Evolutionary conservation across 2,113 vertebrate species (phyloP), one percentile per base, ranked within the genome.

Genomic region (Addax nasomaculatus): DNA sequence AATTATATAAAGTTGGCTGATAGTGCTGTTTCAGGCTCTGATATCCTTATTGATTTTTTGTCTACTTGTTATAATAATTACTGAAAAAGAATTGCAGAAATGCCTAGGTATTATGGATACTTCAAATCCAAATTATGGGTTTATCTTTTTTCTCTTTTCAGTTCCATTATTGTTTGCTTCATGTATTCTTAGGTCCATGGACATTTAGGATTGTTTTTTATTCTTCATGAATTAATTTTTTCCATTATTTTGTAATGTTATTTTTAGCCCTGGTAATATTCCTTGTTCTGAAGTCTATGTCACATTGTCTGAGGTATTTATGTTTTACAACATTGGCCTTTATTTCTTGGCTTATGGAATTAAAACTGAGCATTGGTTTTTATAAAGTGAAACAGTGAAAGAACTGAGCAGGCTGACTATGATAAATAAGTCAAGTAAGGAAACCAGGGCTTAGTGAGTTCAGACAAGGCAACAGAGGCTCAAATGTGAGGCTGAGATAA

Each of bases 21-120:
- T 79, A 85, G 10, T 84, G 36, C 92, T 93, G 90, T 90, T 89
- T 96, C 36, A 93, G 17, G 12, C 6, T 93, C 79, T 85, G 60
- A 10, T 67, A 62, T 81, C 29, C 6, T 80, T 81, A 95, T 57
- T 90, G 64, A 90, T 93, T 93, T 97, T 93, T 57, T 92, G 43
- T 92, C 73, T 89, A 49, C 55, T 73, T 60, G 49, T 76, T 83
- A 29, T 93, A 78, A 89, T 93, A 85, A 64, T 89, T 93, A 36
- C 57, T 39, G 39, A 86, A 11, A 78, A 27, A 96, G 21, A 80
- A 88, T 47, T 96, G 14, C 81, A 51, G 25, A 90, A 85, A 2
- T 96, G n/a, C 33, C 7, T 36, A 85, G 64, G 19, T 85, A 43
- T 88, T 88, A 85, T 64, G 25, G 33, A 90, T 30, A 30, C 30